Base-by-base conservation (phyloP, 2,888 invertebrate genomes). In the Thymelicus lineola region DNA sequence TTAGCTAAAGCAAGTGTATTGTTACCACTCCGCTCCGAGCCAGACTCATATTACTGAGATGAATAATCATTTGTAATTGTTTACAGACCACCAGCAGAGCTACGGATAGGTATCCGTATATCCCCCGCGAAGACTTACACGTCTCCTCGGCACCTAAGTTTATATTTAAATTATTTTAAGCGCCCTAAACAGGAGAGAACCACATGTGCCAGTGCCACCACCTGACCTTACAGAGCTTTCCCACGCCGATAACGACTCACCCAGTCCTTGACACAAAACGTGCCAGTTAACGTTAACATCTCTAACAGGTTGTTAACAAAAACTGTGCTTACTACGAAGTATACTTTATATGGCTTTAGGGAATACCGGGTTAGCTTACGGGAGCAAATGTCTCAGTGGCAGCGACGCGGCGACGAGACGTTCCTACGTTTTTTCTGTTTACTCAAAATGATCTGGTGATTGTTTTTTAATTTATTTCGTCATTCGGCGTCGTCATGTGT, bases 401-500 rank as follows among this genome's bases (percentile, higher is more conserved):
- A 87, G 81, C 75, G 88, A 87, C 85, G 87, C 90, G 42, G 12
- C 42, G 42, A 42, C 42, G 42, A 10, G 42, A 88, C 85, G 87
- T 89, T 87, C 87, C 80, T 86, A 88, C 78, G 77, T 79, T 86
- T 92, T 91, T 91, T 91, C 83, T 90, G 89, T 90, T 91, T 88
- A 88, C 90, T 88, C 85, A 92, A 93, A n/a, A 93, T 89, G 90
- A 90, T 87, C 88, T 90, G 88, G 89, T 91, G 90, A 92, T 93
- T 91, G 92, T 93, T 93, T 93, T 92, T 93, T 91, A 92, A 91
- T 92, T 92, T 92, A 90, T 92, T 90, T 86, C 86, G 84, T 87
- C 86, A 86, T 84, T 89, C 85, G 78, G 77, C 86, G 83, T 82
- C 86, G 91, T 91, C 93, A 93, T 93, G 86, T 93, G 93, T 89